phyloP scores from a whole-genome alignment of 2,113 vertebrate species.

The Hydrolagus affinis region DNA sequence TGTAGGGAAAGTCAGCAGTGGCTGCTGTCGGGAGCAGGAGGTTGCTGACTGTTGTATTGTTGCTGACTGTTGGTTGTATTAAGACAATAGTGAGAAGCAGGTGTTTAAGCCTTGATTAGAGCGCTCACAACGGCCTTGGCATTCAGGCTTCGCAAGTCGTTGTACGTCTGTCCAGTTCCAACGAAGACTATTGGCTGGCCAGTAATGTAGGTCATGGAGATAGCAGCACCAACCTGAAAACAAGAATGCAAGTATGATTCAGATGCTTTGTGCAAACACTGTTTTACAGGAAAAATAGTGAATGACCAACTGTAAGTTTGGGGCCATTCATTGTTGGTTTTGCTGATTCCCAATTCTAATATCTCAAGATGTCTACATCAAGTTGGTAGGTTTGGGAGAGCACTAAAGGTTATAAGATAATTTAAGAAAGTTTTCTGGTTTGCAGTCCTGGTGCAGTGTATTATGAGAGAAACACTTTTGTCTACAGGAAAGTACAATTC shows the following conservation, averaged over 20 bases:
- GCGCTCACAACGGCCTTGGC: slow-evolving; percentile 89
- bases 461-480: too few relatives aligned
- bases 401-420: too few relatives aligned
- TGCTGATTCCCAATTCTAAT: too few relatives aligned
- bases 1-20: neutral
- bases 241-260: neutral
- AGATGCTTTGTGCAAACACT: too few relatives aligned
- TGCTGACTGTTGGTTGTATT: slow-evolving; percentile 6
- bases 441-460: too few relatives aligned
- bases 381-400: too few relatives aligned
- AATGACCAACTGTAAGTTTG: too few relatives aligned
- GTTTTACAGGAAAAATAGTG: too few relatives aligned
- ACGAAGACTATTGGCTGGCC: slow-evolving; percentile 97
- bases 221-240: slow-evolving; percentile 84
- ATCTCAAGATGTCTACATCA: too few relatives aligned
- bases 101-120: slow-evolving; percentile 86
- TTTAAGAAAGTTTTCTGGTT: too few relatives aligned
- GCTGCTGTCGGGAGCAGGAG: neutral
- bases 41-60: slow-evolving; percentile 4
- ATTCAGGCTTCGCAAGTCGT: slow-evolving; percentile 92
- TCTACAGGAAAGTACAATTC: too few relatives aligned
- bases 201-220: slow-evolving; percentile 98
- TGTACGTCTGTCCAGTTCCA: slow-evolving; percentile 95
- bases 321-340: too few relatives aligned
- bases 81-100: slow-evolving; percentile 12